These are phyloP conservation scores for Struthidea cinerea DNA, from an alignment of 2,113 vertebrate genomes.

Conservation along the genomic window DNA sequence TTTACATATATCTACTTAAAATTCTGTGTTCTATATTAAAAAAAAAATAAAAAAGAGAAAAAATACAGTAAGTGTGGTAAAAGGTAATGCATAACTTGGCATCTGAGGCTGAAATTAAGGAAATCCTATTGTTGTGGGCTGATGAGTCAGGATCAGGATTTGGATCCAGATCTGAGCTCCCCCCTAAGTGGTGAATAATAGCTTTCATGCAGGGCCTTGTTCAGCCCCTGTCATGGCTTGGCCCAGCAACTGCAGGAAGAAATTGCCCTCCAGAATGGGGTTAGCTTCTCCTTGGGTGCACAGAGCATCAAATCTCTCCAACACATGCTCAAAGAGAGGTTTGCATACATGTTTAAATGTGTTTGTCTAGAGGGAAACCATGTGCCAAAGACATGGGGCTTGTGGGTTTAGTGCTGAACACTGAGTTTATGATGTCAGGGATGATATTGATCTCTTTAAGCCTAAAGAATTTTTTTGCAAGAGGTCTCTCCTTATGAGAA, in stretches of 20 bases:
- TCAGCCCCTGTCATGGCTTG: background rate
- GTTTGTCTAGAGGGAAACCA: background rate
- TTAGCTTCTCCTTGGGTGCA: background rate
- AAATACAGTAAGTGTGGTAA: background rate
- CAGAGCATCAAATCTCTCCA: background rate
- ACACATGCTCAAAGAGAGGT: background rate
- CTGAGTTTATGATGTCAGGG: background rate
- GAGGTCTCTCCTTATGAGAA: background rate
- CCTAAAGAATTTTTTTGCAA: background rate
- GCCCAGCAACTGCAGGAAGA: background rate
- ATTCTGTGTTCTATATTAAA: background rate
- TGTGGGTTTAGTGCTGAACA: background rate
- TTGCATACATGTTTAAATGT: background rate
- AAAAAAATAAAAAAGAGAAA: background rate
- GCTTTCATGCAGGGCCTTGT: background rate
- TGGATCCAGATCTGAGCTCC: background rate
- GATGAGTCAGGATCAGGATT: background rate
- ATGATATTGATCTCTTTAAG: background rate
- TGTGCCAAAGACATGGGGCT: background rate
- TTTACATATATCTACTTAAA: conserved; percentile 1
- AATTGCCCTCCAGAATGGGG: background rate
- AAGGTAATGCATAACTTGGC: background rate
- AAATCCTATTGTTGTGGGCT: background rate
- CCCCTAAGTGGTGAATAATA: background rate
- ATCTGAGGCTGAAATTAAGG: background rate